Percentiles rank a stretch among this genome's conserved stretches.
Conservation (phyloP, 2,888 invertebrate species). For the Graphium colonna region DNA sequence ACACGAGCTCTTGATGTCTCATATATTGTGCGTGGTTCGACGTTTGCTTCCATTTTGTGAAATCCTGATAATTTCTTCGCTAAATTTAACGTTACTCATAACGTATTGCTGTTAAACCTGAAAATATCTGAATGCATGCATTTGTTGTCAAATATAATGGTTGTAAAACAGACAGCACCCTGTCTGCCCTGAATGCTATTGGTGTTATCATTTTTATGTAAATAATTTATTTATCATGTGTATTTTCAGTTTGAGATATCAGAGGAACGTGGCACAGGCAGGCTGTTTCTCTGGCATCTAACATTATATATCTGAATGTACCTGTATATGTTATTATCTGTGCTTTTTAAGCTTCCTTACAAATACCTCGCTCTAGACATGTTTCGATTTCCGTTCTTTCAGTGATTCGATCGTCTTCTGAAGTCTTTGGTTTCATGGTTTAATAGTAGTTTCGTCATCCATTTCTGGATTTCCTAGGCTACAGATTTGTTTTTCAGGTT, state of each 20-base stretch:
- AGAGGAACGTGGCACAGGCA: constrained; percentile 29
- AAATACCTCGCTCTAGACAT: constrained; percentile 1
- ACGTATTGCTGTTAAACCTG: constrained; percentile 15
- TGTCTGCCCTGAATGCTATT: constrained; percentile 48
- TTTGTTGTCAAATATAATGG: constrained; percentile 7
- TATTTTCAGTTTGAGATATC: constrained; percentile 34
- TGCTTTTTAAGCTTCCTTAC: constrained; percentile 20
- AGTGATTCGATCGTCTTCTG: constrained; percentile 12
- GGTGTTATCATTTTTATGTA: constrained; percentile 44
- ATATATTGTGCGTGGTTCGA: constrained; percentile 56
- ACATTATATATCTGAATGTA: constrained; percentile 14
- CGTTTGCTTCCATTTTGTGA: constrained; percentile 65
- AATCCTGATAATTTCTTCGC: constrained; percentile 27
- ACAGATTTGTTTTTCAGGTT: constrained; percentile 2
- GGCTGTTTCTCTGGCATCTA: constrained; percentile 17
- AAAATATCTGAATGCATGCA: constrained; percentile 20
- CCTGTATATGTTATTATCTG: constrained; percentile 16
- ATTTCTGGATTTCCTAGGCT: constrained; percentile 3
- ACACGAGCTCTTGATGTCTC: constrained; percentile 75
- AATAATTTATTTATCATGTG: constrained; percentile 31
- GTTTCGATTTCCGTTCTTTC: background rate
- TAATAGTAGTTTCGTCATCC: constrained; percentile 18
- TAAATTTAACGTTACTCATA: constrained; percentile 13
- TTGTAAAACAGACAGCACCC: constrained; percentile 33
- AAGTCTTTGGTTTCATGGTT: constrained; percentile 5